A percentile compares a stretch with the other conserved stretches of the same genome.
Evolutionary conservation across 2,888 invertebrate species (phyloP).

Genomic region (Scaptomyza tumidula): DNA sequence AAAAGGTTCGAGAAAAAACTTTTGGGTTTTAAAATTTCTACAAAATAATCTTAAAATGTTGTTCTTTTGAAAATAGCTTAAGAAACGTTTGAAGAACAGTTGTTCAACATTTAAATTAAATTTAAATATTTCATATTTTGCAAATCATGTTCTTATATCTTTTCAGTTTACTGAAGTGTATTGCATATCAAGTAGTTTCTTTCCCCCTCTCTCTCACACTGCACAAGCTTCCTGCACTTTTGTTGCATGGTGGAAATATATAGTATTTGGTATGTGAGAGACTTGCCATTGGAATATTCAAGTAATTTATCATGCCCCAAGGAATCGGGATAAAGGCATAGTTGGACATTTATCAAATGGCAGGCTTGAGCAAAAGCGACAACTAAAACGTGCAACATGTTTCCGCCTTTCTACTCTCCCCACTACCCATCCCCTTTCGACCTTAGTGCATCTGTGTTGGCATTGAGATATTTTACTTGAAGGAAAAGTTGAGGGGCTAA

Average conservation of each 20-base stretch:
- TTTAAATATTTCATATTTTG: not conserved
- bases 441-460: not conserved
- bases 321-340: slow-evolving; percentile 36
- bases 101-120: not conserved
- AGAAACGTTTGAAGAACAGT: not conserved
- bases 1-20: not conserved
- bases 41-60: too few species aligned
- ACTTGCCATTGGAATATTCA: slow-evolving; percentile 40
- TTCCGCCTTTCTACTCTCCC: not conserved
- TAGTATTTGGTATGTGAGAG: slow-evolving; percentile 37
- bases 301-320: slow-evolving; percentile 68
- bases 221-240: slow-evolving; percentile 4
- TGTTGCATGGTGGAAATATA: slow-evolving; percentile 12
- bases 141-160: not conserved
- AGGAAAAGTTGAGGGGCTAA: slow-evolving; percentile 17
- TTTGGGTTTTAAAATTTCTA: too few species aligned
- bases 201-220: not conserved
- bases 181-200: slow-evolving; percentile 22
- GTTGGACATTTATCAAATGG: slow-evolving; percentile 64
- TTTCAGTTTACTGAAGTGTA: not conserved
- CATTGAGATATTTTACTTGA: slow-evolving; percentile 18
- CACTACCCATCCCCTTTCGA: not conserved
- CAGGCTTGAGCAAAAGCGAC: slow-evolving; percentile 47
- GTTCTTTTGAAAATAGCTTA: too few species aligned
- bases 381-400: slow-evolving; percentile 31